Base-by-base conservation (phyloP, 2,797 vertebrate genomes). In the Semaprochilodus insignis region DNA sequence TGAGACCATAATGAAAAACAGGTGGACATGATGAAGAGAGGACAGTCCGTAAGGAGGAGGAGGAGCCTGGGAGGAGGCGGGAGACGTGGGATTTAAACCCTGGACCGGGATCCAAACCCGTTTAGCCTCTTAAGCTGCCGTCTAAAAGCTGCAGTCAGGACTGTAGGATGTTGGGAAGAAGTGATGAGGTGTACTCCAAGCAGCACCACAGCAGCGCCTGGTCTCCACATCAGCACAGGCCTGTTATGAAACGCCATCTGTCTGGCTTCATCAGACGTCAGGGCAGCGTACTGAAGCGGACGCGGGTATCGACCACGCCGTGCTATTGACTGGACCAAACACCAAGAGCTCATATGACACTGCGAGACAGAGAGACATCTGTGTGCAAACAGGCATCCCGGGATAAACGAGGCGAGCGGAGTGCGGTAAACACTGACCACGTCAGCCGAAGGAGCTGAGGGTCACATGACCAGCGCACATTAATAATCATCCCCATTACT, bases 201-300 rank as follows among this genome's bases (percentile, higher is more conserved):
- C 1, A 54, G 51, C 15, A 54, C 2, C 6, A 34, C 1, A 6
- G 0, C 40, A 21, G 44, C 21, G 6, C 2, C 36, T 36, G 2
- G 2, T 2, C 6, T n/a, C 21, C n/a, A 48, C 21, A 63, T 36
- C 40, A 73, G 34, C n/a, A 7, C 72, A 62, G 54, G 13, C 63
- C 63, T 51, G 54, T 74, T 83, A 69, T 60, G 70, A 69, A 74
- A 74, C 25, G 31, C 77, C 82, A 80, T 80, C 77, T 83, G 82
- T 25, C 54, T 27, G 40, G 62, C 54, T n/a, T 54, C 54, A 77
- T 72, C 59, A 78, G 75, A 79, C 48, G 55, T 71, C 72, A 71
- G 57, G 4, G 52, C 25, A 73, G 40, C 6, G 44, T 6, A 66
- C 14, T 13, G 31, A 36, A 55, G 21, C 17, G 16, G 57, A 31